Evolutionary conservation across 1,140 invertebrate genomes (phyloP), one percentile per base, ranked within the genome.

Genomic region (Watersipora subatra): DNA sequence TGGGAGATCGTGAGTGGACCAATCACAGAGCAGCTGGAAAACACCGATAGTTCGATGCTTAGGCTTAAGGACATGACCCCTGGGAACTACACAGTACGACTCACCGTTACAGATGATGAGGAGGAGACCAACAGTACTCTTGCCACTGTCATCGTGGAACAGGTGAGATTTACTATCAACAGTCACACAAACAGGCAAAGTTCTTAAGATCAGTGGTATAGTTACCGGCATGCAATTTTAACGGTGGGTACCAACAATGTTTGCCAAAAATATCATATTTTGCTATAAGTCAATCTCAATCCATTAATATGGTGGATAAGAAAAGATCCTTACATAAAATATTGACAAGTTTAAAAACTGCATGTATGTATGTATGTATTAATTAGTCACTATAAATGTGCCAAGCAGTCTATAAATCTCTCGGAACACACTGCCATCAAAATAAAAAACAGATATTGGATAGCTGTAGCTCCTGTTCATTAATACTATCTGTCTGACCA

Each of bases 81-180:
- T 2, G 93, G 93, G 64, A 91, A 92, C 79, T 97, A 96, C 73
- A 91, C 88, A 0, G 93, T 96, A 74, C 86, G 85, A 76, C 81
- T 96, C 65, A 94, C 91, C 1, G 90, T 97, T 0, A 91, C 90
- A 70, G 93, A 97, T 79, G 89, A 90, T 0, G 89, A 95, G 79
- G 89, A 91, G 69, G 87, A 86, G 0, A 88, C 85, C 59, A 93
- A 92, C 80, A 91, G 85, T 0, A 90, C 91, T 0, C 87, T 85
- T 20, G 92, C 92, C 28, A 92, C 90, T 79, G 88, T 96, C 61
- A 90, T 87, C 29, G 91, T 96, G 19, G 81, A 12, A 92, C 93
- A 84, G 80, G 80, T 81, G 68, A 65, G 62, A 63, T 27, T 2
- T 26, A 57, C 20, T 46, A 34, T 1, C 24, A 56, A 26, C 2